Percentiles rank a stretch among this genome's conserved stretches.
Conservation (phyloP, 2,888 invertebrate species). For the Syritta pipiens region DNA sequence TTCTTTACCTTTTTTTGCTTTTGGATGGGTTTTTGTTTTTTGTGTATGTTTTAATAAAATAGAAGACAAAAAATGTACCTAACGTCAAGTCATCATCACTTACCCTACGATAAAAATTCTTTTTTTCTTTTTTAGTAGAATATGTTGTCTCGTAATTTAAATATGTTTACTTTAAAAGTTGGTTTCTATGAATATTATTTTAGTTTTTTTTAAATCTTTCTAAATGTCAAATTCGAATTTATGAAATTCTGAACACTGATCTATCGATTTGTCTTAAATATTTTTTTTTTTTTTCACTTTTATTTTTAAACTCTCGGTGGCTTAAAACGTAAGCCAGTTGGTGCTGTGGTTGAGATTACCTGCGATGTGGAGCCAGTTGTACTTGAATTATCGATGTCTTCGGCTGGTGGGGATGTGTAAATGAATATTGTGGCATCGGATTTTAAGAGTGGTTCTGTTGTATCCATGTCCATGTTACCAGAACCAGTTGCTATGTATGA, state of each 20-base stretch:
- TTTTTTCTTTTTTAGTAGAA: conserved; percentile 7
- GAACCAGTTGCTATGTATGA: conserved; percentile 43
- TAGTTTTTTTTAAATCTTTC: conserved; percentile 3
- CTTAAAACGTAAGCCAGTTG: conserved; percentile 71
- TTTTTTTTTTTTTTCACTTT: not conserved
- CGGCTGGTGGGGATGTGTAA: conserved; percentile 61
- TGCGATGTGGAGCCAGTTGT: conserved; percentile 58
- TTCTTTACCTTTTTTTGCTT: too few species aligned
- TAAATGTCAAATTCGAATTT: conserved; percentile 49
- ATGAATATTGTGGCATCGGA: conserved; percentile 59
- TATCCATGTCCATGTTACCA: conserved; percentile 61
- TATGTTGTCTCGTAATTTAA: conserved; percentile 8
- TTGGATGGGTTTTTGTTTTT: not conserved
- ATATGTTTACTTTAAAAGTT: not conserved
- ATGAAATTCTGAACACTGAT: conserved; percentile 64
- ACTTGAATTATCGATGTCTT: conserved; percentile 61
- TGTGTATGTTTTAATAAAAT: not conserved
- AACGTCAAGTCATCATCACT: not conserved
- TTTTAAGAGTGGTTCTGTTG: conserved; percentile 48
- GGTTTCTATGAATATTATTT: conserved; percentile 7
- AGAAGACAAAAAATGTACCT: not conserved
- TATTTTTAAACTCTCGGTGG: conserved; percentile 70
- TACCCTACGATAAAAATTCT: not conserved
- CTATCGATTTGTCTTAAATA: conserved; percentile 64
- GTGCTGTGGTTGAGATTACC: conserved; percentile 55